These are phyloP conservation scores for Geodia barretti DNA, from an alignment of 37 sponge, comb jelly and placozoan genomes.

Conservation along the genomic window DNA sequence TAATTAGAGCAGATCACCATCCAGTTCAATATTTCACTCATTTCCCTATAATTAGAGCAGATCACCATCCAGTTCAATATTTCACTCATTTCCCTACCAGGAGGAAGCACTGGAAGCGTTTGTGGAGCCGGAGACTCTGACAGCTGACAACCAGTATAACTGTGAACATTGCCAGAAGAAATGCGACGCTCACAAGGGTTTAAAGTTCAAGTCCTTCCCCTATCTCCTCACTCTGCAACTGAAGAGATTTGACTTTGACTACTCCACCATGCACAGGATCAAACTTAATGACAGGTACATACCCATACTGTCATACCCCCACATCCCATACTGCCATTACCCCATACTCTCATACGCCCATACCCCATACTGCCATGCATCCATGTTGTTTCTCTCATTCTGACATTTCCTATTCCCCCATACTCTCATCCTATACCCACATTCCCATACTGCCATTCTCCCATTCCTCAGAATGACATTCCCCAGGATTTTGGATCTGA, in stretches of 20 bases:
- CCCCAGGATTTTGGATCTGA: conserved; percentile 77
- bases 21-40: too few relatives aligned
- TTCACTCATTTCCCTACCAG: too few relatives aligned
- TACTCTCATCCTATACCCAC: background rate
- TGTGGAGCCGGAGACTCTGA: conserved; percentile 85
- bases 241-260: conserved; percentile 95
- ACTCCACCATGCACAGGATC: conserved; percentile 85
- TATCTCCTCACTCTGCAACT: conserved; percentile 91
- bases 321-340: background rate
- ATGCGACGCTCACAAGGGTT: conserved; percentile 94
- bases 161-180: conserved; percentile 88
- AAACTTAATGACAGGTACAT: conserved; percentile 89
- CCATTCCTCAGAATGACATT: conserved; percentile 72
- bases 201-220: conserved; percentile 89
- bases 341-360: too few relatives aligned
- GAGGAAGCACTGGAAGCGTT: conserved; percentile 85
- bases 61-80: too few relatives aligned
- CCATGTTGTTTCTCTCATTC: too few relatives aligned
- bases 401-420: too few relatives aligned
- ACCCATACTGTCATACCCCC: background rate
- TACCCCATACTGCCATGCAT: too few relatives aligned
- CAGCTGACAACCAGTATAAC: conserved; percentile 82
- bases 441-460: too few relatives aligned
- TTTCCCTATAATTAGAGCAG: too few relatives aligned
- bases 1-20: too few relatives aligned